phyloP scores from a whole-genome alignment of 92 coral and sea anemone species.

The Siderastrea radians region DNA sequence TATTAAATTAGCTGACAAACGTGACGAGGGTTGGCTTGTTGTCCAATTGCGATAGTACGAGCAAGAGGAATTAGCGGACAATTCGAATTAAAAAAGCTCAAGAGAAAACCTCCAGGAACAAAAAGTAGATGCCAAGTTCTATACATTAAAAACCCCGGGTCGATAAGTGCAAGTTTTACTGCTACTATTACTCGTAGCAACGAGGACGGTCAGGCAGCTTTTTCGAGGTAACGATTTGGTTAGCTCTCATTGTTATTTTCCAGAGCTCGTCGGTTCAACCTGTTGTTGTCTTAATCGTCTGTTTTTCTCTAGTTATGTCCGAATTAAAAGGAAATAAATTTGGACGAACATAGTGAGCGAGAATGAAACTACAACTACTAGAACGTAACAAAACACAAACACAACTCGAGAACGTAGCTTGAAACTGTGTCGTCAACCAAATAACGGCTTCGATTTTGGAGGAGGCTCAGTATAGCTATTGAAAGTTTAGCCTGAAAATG shows the following conservation, averaged over 20 bases:
- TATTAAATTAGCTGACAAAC: background rate
- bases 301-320: background rate
- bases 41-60: background rate
- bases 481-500: no score
- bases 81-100: background rate
- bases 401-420: no score
- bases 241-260: background rate
- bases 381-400: no score
- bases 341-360: slow-evolving; percentile 11
- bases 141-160: no score
- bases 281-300: background rate
- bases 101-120: background rate
- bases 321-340: slow-evolving; percentile 15
- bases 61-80: no score
- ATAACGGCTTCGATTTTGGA: no score
- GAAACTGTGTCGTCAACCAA: no score
- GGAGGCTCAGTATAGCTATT: no score
- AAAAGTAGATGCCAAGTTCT: background rate
- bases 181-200: slow-evolving; percentile 5
- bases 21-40: background rate
- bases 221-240: slow-evolving; percentile 3
- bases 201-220: slow-evolving; percentile 1
- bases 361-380: no score
- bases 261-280: slow-evolving; percentile 27
- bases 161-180: background rate